Evolutionary conservation across 2,797 vertebrate species (phyloP), one percentile per base, ranked within the genome.

Genomic region (Catamblyrhynchus diadema): DNA sequence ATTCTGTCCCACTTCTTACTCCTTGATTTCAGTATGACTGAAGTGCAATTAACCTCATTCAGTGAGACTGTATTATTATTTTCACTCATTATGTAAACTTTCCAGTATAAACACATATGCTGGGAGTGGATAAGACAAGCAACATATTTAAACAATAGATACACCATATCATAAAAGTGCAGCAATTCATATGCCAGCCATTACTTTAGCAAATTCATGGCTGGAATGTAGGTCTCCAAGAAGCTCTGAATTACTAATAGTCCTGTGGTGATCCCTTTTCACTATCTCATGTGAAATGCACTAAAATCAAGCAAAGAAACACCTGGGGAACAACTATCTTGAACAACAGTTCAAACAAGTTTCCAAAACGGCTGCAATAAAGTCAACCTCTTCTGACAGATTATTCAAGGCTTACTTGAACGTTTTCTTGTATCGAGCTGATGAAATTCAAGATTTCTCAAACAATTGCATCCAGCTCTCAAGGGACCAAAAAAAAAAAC

Each of bases 1-100:
- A 21, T 30, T 77, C 81, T 32, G 39, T 65, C 60, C 48, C 64
- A 82, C 32, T 83, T 61, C 48, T 66, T 51, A 48, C 5, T 90
- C 75, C 86, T 93, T 2, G 1, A 81, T 66, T 90, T 90, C 3
- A 0, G 25, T 82, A 72, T 24, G 53, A 80, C 37, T 88, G 93
- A 96, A 96, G 83, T 89, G 73, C 91, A 93, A 86, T 95, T 96
- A 97, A 94, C 94, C 89, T 94, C 87, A 54, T 86, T 92, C 92
- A 79, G 28, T 11, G 72, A 90, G 67, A 91, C 59, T 28, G 25
- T 39, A 60, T 73, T 67, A 84, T 89, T 93, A 93, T 92, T 96
- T 95, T 90, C 20, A 17, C 72, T 85, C 85, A 64, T 69, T 79
- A 4, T 44, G 30, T 94, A 92, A 95, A 93, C 88, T 86, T 95